Conservation (phyloP, 30 jellyfish, hydroid and myxozoan genomes). For the Turritopsis rubra region DNA sequence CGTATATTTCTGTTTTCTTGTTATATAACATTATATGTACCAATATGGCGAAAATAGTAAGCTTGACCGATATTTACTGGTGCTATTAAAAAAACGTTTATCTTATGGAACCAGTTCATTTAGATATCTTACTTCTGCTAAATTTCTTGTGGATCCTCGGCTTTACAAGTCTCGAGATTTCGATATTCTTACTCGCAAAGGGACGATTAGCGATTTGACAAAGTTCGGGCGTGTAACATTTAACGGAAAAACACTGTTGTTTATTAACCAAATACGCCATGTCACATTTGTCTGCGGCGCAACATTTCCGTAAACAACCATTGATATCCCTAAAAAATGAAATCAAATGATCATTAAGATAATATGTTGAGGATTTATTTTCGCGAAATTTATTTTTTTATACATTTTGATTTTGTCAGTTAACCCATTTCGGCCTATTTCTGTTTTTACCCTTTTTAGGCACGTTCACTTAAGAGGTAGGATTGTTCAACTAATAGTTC, state of each 20-base stretch:
- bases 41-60: too few species aligned
- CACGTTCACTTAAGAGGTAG: too few species aligned
- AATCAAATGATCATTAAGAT: background rate
- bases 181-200: constrained; percentile 52
- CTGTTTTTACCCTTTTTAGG: too few species aligned
- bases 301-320: constrained; percentile 76
- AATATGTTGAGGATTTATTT: background rate
- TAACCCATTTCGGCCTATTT: too few species aligned
- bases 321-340: constrained; percentile 31
- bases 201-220: constrained; percentile 56
- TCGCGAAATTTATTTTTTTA: too few species aligned
- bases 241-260: constrained; percentile 66
- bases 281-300: constrained; percentile 64
- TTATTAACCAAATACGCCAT: constrained; percentile 83
- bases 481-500: too few species aligned
- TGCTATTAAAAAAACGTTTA: too few species aligned
- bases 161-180: constrained; percentile 43
- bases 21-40: too few species aligned
- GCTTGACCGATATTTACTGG: too few species aligned
- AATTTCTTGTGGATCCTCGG: background rate
- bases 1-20: too few species aligned
- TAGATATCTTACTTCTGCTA: constrained; percentile 1
- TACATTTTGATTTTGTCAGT: too few species aligned
- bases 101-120: too few species aligned
- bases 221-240: constrained; percentile 79